Percentiles rank a stretch among this genome's conserved stretches.
Conservation (phyloP, 2,797 vertebrate species). For the Neostethus bicornis region DNA sequence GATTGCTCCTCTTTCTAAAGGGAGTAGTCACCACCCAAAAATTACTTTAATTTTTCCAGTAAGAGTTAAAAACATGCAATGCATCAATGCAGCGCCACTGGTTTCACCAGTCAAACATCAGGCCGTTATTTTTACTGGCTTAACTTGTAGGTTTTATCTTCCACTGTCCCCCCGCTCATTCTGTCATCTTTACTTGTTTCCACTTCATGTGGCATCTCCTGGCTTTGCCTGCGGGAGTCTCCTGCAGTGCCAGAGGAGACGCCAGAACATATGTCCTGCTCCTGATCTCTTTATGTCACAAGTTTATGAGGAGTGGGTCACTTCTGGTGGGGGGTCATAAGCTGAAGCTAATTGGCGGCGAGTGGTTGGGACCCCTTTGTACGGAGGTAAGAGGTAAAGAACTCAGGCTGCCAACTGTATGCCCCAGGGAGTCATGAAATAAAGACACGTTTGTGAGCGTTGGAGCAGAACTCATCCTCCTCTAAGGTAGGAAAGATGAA, state of each 20-base stretch:
- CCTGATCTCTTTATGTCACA: constrained; percentile 58
- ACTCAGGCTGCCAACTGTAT: background rate
- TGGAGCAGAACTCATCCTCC: no score
- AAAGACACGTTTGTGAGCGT: background rate
- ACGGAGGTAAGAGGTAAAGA: constrained; percentile 3
- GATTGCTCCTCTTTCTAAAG: background rate
- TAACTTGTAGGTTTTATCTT: background rate
- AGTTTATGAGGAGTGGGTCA: constrained; percentile 23
- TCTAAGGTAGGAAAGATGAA: no score
- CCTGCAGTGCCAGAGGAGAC: constrained; percentile 29
- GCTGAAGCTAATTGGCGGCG: constrained; percentile 54
- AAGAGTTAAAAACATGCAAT: background rate
- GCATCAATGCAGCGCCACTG: background rate
- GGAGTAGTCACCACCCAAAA: background rate
- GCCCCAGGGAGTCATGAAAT: background rate
- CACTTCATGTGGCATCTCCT: constrained; percentile 18
- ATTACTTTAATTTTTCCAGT: background rate
- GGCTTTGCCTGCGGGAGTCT: constrained; percentile 18
- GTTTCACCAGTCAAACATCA: background rate
- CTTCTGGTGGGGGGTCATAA: constrained; percentile 42
- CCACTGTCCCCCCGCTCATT: background rate
- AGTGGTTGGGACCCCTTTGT: constrained; percentile 4
- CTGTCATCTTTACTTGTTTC: background rate
- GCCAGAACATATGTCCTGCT: constrained; percentile 48
- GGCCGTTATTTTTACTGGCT: background rate